Evolutionary conservation across 2,888 invertebrate genomes (phyloP).

Genomic region (Caenorhabditis zanzibari): DNA sequence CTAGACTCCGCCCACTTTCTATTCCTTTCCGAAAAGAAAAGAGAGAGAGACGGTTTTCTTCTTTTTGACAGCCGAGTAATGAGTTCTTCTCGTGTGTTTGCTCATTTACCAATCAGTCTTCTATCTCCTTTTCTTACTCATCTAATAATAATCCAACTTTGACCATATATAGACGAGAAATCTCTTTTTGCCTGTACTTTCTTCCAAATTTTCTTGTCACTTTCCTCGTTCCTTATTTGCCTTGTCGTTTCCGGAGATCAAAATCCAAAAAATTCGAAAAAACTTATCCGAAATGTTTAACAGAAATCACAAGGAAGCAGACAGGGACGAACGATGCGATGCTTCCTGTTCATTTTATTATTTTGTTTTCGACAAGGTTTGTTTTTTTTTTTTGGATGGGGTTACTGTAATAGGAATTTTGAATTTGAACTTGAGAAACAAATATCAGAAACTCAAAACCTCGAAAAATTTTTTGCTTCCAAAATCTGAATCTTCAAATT

Average conservation of each 20-base stretch:
- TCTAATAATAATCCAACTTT: background rate
- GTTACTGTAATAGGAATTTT: background rate
- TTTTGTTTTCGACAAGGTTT: slow-evolving; percentile 37
- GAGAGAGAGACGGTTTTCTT: too few relatives aligned
- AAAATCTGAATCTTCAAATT: too few relatives aligned
- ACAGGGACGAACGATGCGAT: slow-evolving; percentile 29
- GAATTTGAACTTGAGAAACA: background rate
- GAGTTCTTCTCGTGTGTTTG: slow-evolving; percentile 59
- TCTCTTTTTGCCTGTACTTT: background rate
- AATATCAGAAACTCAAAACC: too few relatives aligned
- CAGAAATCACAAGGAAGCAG: slow-evolving; percentile 1
- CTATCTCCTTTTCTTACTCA: background rate
- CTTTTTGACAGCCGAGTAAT: slow-evolving; percentile 28
- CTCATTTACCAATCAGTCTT: slow-evolving; percentile 61
- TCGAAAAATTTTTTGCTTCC: too few relatives aligned
- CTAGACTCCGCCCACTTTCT: slow-evolving; percentile 15
- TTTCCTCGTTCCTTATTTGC: background rate
- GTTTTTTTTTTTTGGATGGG: slow-evolving; percentile 16
- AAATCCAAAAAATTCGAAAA: slow-evolving; percentile 26
- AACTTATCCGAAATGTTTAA: background rate
- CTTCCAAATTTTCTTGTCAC: background rate
- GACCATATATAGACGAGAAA: too few relatives aligned
- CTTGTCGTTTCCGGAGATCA: slow-evolving; percentile 23
- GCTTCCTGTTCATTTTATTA: slow-evolving; percentile 55
- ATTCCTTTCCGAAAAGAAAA: slow-evolving; percentile 1